Evolutionary conservation across 64 coral and sea anemone genomes (phyloP).

Genomic region (Trachythela sp.): DNA sequence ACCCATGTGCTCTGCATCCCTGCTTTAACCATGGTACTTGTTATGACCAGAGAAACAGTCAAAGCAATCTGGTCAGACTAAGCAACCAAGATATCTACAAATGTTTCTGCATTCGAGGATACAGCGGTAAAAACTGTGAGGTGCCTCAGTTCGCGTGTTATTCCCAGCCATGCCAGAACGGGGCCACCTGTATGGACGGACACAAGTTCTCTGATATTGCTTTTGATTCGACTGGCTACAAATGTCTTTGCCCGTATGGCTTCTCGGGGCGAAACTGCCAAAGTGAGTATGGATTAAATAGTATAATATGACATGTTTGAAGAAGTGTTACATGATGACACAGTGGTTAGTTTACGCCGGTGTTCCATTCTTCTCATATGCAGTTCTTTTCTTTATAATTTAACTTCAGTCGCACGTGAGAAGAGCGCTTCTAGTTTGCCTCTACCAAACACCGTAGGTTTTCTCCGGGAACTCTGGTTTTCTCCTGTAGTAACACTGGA

Average conservation of each 20-base stretch:
- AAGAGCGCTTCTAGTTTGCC: too few relatives aligned
- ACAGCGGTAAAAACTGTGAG: neutral
- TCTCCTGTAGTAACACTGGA: too few relatives aligned
- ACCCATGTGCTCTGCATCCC: neutral
- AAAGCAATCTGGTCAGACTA: neutral
- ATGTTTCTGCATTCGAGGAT: neutral
- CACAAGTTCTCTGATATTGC: conserved; percentile 82
- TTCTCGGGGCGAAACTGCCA: conserved; percentile 76
- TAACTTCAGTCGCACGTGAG: too few relatives aligned
- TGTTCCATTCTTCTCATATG: too few relatives aligned
- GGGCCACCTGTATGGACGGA: conserved; percentile 80
- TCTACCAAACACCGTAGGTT: too few relatives aligned
- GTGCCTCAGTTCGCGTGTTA: conserved; percentile 54
- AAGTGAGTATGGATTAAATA: conserved; percentile 38
- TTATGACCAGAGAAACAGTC: conserved; percentile 8
- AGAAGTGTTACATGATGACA: too few relatives aligned
- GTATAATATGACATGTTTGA: neutral
- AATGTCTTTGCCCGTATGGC: conserved; percentile 70
- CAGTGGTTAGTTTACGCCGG: too few relatives aligned
- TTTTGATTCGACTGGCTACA: conserved; percentile 69
- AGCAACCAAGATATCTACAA: neutral
- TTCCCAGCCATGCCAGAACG: conserved; percentile 70
- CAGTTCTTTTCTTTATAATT: too few relatives aligned
- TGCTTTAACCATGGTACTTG: neutral
- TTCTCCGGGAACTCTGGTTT: too few relatives aligned